A percentile compares a stretch with the other conserved stretches of the same genome.
These are phyloP conservation scores for Pao palembangensis DNA, from an alignment of 2,113 vertebrate genomes.

Conservation along the genomic window DNA sequence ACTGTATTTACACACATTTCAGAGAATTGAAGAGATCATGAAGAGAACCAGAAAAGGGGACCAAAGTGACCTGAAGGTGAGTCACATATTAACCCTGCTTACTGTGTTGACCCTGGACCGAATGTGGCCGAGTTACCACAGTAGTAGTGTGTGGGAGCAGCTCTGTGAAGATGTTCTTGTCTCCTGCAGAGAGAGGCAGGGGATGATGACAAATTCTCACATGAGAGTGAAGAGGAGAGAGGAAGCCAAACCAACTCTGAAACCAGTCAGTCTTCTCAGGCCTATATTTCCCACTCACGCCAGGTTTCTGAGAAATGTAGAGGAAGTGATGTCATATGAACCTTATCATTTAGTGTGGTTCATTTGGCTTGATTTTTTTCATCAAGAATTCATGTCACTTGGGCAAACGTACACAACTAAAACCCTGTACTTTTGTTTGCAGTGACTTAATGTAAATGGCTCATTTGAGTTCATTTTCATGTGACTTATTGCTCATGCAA, in stretches of 20 bases:
- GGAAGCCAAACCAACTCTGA: constrained; percentile 53
- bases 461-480: constrained; percentile 3
- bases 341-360: no score
- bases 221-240: constrained; percentile 70
- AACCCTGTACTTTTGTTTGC: constrained; percentile 8
- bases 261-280: neutral
- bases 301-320: no score
- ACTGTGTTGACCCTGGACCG: no score
- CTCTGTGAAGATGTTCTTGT: constrained; percentile 5
- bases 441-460: neutral
- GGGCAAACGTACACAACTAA: no score
- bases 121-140: no score
- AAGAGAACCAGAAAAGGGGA: constrained; percentile 87
- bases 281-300: no score
- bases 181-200: constrained; percentile 68
- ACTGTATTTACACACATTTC: constrained; percentile 28
- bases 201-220: constrained; percentile 55
- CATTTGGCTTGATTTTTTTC: no score
- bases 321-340: no score
- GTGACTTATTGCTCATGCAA: neutral
- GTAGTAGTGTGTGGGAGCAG: neutral
- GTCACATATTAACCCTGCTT: neutral
- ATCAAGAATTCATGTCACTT: no score
- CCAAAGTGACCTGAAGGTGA: constrained; percentile 79
- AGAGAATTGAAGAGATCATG: constrained; percentile 98